Base-by-base conservation (phyloP, 2,797 vertebrate species). In the Urophycis tenuis region DNA sequence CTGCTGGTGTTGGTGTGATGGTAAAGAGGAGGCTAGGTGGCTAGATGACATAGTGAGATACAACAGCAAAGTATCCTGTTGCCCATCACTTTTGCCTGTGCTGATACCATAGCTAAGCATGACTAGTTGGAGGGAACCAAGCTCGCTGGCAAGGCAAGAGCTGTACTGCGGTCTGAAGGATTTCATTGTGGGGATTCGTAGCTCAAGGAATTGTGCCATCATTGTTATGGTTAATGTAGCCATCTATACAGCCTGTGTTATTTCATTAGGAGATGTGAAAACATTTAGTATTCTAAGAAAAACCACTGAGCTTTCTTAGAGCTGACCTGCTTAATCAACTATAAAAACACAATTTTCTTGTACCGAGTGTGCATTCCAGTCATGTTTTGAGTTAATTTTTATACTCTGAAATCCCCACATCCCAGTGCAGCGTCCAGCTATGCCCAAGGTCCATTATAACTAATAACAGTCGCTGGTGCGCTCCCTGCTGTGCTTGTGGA, bases 401-500 rank as follows among this genome's bases (percentile, higher is more conserved):
- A 80, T 80, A 72, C 77, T 81, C 79, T 34, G 74, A 81, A 85
- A 83, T 81, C 80, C 72, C 15, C 53, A 10, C 75, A 79, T 81
- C 75, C 82, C 79, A 77, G 72, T 25, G 72, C 79, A 71, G 79
- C 84, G 76, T 85, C 79, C 79, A 80, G 77, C 78, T 82, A 72
- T 79, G 79, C 78, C 81, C 76, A 1, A 73, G 76, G 81, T 75
- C 41, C 70, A 81, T 83, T 80, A 76, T 79, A 84, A 83, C 75
- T 87, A 86, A 89, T 85, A 89, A 82, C 84, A 84, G 82, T 85
- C 79, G 79, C 81, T 82, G 77, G 81, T 72, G 79, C 10, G 75
- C 35, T 75, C 82, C 85, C 82, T 83, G 81, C 81, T 22, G 76
- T 85, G 60, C 82, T 81, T 84, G 85, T 3, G 78, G 83, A 87